Evolutionary conservation across 2,113 vertebrate species (phyloP).

Genomic region (Suncus etruscus): DNA sequence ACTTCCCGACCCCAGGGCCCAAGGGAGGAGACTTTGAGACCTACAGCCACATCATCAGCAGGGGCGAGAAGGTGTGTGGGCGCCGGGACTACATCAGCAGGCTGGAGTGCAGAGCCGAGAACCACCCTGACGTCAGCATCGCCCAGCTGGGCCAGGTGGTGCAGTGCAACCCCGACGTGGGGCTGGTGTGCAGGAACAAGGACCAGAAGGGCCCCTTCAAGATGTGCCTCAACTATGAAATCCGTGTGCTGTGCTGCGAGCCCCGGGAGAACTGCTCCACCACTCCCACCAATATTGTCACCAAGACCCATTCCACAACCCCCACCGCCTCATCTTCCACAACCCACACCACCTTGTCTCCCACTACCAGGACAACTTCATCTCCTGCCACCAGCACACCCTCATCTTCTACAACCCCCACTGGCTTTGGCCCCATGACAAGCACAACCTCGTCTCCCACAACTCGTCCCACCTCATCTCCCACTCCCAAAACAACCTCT

Average conservation of each 20-base stretch:
- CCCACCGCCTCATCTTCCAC: no score
- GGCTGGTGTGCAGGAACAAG: constrained; percentile 83
- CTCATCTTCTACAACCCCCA: rapidly evolving
- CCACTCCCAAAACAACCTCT: no score
- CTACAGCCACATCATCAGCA: constrained; percentile 79
- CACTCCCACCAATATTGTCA: rapidly evolving
- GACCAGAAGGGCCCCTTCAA: constrained; percentile 71
- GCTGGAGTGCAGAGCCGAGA: constrained; percentile 79
- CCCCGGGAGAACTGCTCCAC: neutral
- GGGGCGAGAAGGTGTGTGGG: constrained; percentile 72
- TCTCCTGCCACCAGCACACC: neutral
- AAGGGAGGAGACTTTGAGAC: constrained; percentile 83
- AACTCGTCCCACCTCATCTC: no score
- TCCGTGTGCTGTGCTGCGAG: constrained; percentile 77
- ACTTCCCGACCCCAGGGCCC: constrained; percentile 65
- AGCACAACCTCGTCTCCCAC: no score
- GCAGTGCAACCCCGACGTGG: constrained; percentile 72
- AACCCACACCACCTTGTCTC: no score
- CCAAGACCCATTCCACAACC: no score
- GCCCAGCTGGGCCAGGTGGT: constrained; percentile 78
- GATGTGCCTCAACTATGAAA: constrained; percentile 81
- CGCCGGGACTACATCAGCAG: constrained; percentile 51
- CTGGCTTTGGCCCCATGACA: no score
- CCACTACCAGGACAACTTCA: neutral
- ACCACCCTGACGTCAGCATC: constrained; percentile 45